Evolutionary conservation across 2,888 invertebrate species (phyloP).

Genomic region (Scaptomyza cyrtandrae): DNA sequence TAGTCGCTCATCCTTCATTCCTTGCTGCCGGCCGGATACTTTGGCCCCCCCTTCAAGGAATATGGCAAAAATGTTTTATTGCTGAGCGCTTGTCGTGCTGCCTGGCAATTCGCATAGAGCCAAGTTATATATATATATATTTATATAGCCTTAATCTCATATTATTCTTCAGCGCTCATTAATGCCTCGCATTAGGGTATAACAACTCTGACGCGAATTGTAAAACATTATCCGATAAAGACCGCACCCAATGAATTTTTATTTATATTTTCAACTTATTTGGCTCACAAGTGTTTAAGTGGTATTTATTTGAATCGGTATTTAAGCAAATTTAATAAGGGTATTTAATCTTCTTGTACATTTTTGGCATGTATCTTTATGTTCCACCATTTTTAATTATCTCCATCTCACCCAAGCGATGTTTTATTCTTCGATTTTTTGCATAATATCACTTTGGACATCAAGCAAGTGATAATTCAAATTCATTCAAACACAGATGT

Average conservation of each 20-base stretch:
- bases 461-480: background rate
- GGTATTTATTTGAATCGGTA: background rate
- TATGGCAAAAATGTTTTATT: slow-evolving; percentile 40
- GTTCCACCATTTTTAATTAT: background rate
- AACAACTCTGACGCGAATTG: background rate
- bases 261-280: too few relatives aligned
- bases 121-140: slow-evolving; percentile 51
- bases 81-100: slow-evolving; percentile 3
- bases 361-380: too few relatives aligned
- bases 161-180: slow-evolving; percentile 24
- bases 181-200: background rate
- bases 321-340: background rate
- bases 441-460: background rate
- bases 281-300: background rate
- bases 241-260: too few relatives aligned
- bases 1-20: slow-evolving; percentile 6
- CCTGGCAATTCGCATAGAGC: slow-evolving; percentile 52
- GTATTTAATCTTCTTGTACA: background rate
- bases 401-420: background rate
- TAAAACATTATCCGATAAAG: background rate
- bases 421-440: slow-evolving; percentile 5
- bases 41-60: background rate
- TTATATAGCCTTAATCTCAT: slow-evolving; percentile 37
- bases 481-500: background rate
- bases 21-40: too few relatives aligned